A percentile compares a stretch with the other conserved stretches of the same genome.
Evolutionary conservation across 2,797 vertebrate species (phyloP).

Genomic region (Podargus strigoides): DNA sequence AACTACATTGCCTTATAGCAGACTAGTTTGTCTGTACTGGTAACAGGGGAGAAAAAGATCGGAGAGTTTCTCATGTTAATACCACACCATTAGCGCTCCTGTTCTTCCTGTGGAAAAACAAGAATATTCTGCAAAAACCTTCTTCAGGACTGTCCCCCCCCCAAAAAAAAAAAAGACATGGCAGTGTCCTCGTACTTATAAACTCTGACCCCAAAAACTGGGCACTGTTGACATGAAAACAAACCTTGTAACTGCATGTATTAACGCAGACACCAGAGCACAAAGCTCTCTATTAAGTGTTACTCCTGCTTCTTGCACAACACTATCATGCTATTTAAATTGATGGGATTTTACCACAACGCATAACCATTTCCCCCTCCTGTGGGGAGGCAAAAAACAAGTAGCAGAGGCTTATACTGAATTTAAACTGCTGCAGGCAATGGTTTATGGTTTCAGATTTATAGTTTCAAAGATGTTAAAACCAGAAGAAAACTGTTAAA

Average conservation of each 20-base stretch:
- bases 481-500: background rate
- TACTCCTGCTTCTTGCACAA: background rate
- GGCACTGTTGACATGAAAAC: background rate
- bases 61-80: background rate
- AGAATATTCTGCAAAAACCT: background rate
- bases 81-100: background rate
- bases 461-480: background rate
- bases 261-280: background rate
- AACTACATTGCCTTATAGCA: background rate
- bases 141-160: no score
- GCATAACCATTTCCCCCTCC: background rate
- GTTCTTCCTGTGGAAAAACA: background rate
- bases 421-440: background rate
- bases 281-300: fast-evolving
- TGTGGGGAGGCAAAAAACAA: background rate
- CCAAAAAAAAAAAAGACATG: no score
- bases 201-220: background rate
- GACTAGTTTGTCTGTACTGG: background rate
- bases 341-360: background rate
- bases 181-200: background rate
- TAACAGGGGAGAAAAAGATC: background rate
- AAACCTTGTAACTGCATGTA: background rate
- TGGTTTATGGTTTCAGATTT: background rate
- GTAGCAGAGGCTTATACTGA: background rate
- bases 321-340: background rate